A percentile compares a stretch with the other conserved stretches of the same genome.
phyloP scores from a whole-genome alignment of 2,113 vertebrate species.

The Paralichthys olivaceus region DNA sequence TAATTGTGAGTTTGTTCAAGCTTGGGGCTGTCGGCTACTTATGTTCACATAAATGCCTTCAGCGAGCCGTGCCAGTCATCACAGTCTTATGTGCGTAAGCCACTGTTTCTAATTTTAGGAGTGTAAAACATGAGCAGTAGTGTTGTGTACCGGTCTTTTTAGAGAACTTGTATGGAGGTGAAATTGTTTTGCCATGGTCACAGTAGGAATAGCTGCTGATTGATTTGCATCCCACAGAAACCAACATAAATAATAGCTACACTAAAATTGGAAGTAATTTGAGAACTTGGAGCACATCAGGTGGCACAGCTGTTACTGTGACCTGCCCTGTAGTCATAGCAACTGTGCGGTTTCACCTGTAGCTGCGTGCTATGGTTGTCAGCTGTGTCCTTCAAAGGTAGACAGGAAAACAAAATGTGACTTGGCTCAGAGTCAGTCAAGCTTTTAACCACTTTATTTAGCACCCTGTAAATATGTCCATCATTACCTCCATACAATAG shows the following conservation, averaged over 20 bases:
- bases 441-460: conserved; percentile 6
- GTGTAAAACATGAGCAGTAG: conserved; percentile 12
- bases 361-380: neutral
- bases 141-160: conserved; percentile 21
- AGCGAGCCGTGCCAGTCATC: neutral
- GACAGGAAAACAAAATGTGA: conserved; percentile 6
- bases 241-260: conserved; percentile 24
- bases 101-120: conserved; percentile 18
- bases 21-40: neutral
- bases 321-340: conserved; percentile 32
- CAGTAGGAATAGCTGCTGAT: conserved; percentile 45
- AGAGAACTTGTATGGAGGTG: conserved; percentile 5
- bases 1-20: conserved; percentile 9
- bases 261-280: conserved; percentile 33
- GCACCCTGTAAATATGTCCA: conserved; percentile 25
- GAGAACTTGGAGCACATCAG: conserved; percentile 29
- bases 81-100: neutral
- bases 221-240: conserved; percentile 38
- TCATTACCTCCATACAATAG: conserved; percentile 64
- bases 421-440: conserved; percentile 12
- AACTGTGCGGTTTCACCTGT: conserved; percentile 48
- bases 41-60: neutral
- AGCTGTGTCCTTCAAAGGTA: neutral
- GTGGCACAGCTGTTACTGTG: conserved; percentile 33
- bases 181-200: conserved; percentile 47